These are phyloP conservation scores for Ophiodon elongatus DNA, from an alignment of 2,113 vertebrate genomes.

Conservation along the genomic window DNA sequence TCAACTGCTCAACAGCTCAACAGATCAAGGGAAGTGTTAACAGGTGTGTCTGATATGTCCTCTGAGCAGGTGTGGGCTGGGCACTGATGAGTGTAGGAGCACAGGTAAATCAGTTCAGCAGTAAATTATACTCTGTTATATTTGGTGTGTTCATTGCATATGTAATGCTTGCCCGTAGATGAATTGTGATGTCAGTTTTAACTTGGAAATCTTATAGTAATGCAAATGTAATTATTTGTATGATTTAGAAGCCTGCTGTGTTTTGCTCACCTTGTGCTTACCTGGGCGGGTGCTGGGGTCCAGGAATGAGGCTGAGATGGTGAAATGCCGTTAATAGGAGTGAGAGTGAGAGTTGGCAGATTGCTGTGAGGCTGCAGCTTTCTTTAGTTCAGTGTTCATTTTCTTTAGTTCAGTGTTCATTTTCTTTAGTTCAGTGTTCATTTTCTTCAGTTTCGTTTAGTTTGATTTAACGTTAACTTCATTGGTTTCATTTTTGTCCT, in stretches of 20 bases:
- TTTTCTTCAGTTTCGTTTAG: background rate
- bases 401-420: background rate
- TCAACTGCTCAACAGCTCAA: background rate
- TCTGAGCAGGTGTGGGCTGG: background rate
- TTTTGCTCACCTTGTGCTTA: background rate
- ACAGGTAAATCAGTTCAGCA: background rate
- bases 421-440: too few relatives aligned
- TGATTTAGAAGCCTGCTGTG: background rate
- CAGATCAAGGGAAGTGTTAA: background rate
- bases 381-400: background rate
- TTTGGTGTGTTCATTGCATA: background rate
- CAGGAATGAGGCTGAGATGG: background rate
- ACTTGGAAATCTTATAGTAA: background rate
- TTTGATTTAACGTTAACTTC: background rate
- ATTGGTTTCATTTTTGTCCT: too few relatives aligned
- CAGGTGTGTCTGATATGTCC: background rate
- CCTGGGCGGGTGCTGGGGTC: background rate
- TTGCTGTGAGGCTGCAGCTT: background rate
- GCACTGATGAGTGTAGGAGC: background rate
- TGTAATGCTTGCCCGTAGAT: background rate
- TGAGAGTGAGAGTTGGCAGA: background rate
- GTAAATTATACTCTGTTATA: background rate
- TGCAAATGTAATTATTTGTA: background rate
- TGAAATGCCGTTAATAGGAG: background rate
- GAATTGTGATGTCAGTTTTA: background rate